Conservation (phyloP, 2,797 vertebrate genomes). For the Onychomys leucogaster region DNA sequence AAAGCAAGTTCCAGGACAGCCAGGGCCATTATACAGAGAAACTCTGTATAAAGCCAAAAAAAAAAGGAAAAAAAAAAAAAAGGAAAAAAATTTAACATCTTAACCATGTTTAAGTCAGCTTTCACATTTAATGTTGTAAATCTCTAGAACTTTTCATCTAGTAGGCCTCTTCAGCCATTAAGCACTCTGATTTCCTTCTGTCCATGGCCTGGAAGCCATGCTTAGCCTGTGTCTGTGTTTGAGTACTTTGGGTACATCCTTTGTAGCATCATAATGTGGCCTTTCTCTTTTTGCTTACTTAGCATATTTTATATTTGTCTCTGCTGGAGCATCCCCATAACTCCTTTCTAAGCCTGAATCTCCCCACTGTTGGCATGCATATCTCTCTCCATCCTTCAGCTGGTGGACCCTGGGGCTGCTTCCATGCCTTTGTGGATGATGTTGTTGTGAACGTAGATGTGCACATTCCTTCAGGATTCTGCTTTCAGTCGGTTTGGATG, state of each 20-base stretch:
- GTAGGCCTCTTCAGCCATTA: not conserved
- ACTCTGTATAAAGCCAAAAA: not conserved
- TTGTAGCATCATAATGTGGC: not conserved
- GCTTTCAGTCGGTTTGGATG: not conserved
- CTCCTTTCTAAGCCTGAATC: not conserved
- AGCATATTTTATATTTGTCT: not conserved
- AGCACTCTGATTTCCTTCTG: not conserved
- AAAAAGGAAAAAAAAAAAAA: too few relatives aligned
- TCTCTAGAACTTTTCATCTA: not conserved
- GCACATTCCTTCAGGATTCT: not conserved
- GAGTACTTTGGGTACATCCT: not conserved
- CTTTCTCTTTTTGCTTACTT: not conserved
- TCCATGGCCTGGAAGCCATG: not conserved
- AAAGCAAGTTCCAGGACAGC: not conserved
- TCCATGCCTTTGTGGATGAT: not conserved
- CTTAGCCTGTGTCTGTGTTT: not conserved
- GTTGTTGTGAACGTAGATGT: not conserved
- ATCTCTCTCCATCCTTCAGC: not conserved
- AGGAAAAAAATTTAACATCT: not conserved
- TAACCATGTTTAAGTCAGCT: slow-evolving; percentile 27
- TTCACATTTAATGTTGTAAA: not conserved
- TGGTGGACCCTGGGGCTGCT: not conserved
- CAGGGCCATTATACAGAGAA: not conserved
- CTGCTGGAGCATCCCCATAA: not conserved
- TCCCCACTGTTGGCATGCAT: not conserved